Percentiles rank a stretch among this genome's conserved stretches.
Conservation (phyloP, 2,797 vertebrate genomes). For the Anomalospiza imberbis region DNA sequence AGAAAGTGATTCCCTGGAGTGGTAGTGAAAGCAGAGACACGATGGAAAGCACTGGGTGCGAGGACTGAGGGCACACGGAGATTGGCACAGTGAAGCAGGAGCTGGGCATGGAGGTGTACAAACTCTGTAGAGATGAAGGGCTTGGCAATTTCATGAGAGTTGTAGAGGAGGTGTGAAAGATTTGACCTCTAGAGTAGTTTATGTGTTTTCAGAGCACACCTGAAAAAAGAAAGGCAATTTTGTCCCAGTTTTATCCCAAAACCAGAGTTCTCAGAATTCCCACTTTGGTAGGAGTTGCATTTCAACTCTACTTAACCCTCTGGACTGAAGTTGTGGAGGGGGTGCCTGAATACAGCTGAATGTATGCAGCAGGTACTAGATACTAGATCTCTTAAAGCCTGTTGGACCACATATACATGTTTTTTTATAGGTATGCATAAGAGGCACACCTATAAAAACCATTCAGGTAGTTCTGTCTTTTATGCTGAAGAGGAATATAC, state of each 20-base stretch:
- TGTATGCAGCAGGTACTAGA: not conserved
- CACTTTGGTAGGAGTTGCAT: not conserved
- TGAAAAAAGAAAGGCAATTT: not conserved
- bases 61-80: not conserved
- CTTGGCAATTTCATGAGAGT: not conserved
- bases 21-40: not conserved
- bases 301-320: not conserved
- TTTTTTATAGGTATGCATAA: not conserved
- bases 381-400: not conserved
- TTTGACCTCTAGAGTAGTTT: not conserved
- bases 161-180: not conserved
- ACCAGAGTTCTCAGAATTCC: not conserved
- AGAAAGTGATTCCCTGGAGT: not conserved
- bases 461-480: not conserved
- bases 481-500: not conserved
- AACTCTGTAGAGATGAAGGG: not conserved
- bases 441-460: not conserved
- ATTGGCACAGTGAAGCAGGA: not conserved
- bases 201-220: not conserved
- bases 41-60: fast-evolving
- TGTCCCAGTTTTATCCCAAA: not conserved
- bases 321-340: not conserved
- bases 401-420: not conserved
- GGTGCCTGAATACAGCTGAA: not conserved
- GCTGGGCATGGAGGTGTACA: fast-evolving